Evolutionary conservation across 2,888 invertebrate species (phyloP), one percentile per base, ranked within the genome.

Genomic region (Pseudolycoriella hygida): DNA sequence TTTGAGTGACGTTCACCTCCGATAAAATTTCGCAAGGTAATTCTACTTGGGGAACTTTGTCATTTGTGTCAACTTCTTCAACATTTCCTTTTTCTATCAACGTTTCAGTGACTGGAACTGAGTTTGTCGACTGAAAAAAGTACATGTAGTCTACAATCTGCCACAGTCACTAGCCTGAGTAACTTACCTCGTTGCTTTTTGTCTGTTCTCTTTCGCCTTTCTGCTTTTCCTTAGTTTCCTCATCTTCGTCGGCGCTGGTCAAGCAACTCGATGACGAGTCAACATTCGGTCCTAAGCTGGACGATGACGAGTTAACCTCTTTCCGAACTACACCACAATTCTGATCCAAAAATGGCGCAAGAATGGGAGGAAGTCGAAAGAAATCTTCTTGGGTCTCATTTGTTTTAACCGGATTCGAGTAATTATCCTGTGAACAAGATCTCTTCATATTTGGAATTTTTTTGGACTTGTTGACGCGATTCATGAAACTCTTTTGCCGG

Each of bases 231-330:
- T 15, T 18, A 32, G 62, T 60, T 43, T 66, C 45, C 12, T 15
- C 25, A 32, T 62, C 60, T 43, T 66, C 65, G 40, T 57, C 59
- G 45, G 62, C 66, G 2, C 62, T 58, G 43, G 72, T 73, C 41
- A 73, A 62, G 37, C 74, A 76, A 53, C 74, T 74, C 45, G 74
- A 70, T 31, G 76, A 76, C 38, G 75, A 79, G 62, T 83, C 80
- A 19, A 78, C 68, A 51, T 80, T 72, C 14, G 79, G 80, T 43
- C 80, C 80, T 17, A 79, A 69, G 55, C 81, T 81, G 1, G 80
- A 80, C 37, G 76, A 69, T 55, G 80, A 79, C 51, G 60, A 60
- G 20, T 43, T 46, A 11, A 54, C 50, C 2, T 44, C 38, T 25
- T 25, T 25, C 17, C 47, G 47, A 6, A 46, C 50, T 12, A 47